Evolutionary conservation across 2,888 invertebrate genomes (phyloP), one percentile per base, ranked within the genome.

Genomic region (Hedychridium roseum): DNA sequence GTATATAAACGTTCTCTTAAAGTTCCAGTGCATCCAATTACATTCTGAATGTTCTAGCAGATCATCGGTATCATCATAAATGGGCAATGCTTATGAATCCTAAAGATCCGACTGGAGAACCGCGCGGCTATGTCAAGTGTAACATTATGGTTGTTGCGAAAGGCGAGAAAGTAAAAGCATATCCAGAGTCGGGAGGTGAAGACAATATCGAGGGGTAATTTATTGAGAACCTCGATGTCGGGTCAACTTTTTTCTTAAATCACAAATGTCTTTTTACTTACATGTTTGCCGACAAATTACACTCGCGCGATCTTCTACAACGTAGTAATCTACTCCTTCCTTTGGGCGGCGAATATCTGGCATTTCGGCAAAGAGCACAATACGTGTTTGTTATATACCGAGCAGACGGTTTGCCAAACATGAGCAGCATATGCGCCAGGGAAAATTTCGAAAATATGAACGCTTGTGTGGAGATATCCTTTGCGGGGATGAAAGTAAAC

Each of bases 21-120:
- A 4, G 27, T 74, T 43, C 7, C 3, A 15, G 30, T 6, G 9
- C n/a, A 0, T 16, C 7, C 11, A 16, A 34, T 27, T 20, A 17
- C n/a, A 15, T 21, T 31, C 23, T 46, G 7, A n/a, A n/a, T n/a
- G 14, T 21, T 4, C 18, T 70, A 63, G 26, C 76, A 87, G 91
- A 89, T 79, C 93, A 90, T 68, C 88, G 89, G 73, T 90, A 91
- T 68, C 89, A 87, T 71, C 90, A 91, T 72, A 93, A 93, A 79
- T 95, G 94, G 94, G 91, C 89, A 0, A 86, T 89, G 68, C 79
- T 94, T 30, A 85, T 85, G 18, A 82, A 87, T 46, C 87, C 88
- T 0, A 84, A 87, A 21, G 86, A 84, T 57, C 81, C 82, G 2
- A 76, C 78, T 0, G 80, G 81, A 0, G 85, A 84, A 0, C 81